Base-by-base conservation (phyloP, 2,113 vertebrate species). In the Oreamnos americanus region DNA sequence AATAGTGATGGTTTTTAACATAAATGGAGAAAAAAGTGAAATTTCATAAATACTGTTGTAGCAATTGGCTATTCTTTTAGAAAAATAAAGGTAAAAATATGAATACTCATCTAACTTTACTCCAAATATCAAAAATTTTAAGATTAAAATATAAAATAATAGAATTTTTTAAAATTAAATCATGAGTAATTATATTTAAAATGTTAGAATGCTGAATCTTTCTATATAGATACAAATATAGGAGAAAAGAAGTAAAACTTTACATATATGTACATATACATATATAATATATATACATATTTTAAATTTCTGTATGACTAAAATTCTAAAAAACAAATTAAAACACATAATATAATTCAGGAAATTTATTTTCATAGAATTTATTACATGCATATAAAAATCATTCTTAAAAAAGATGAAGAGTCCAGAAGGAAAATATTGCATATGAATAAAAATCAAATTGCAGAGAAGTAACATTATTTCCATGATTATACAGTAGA, bases 1-100 rank as follows among this genome's bases (percentile, higher is more conserved):
- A 60, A 60, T 26, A 67, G 51, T 58, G 30, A 71, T 57, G 14
- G 15, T 47, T 92, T 96, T 78, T 64, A 57, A 95, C 91, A 58
- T 60, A 91, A 84, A 64, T 79, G 64, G 51, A 89, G 43, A 79
- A 88, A 5, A 91, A 95, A 94, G 30, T 95, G 49, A 88, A 91
- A 96, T 36, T 87, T 51, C 17, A 91, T 47, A 85, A 87, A 87
- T 45, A 92, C 49, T 86, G 15, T 39, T 82, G 25, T 76, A 9
- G 64, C 57, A 96, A 83, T 23, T 93, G 47, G 36, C 36, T 90
- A 79, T 45, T 39, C 51, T 74, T 60, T 96, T 89, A 94, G 83
- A 28, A 81, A 88, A 94, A 39, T 16, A 62, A 60, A 81, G 30
- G 79, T 11, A 23, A 82, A 88, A 84, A 62, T 57, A 81, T 51